Percentiles rank a stretch among this genome's conserved stretches.
These are phyloP conservation scores for Poecilobothrus nobilitatus DNA, from an alignment of 2,888 invertebrate species.

Conservation along the genomic window DNA sequence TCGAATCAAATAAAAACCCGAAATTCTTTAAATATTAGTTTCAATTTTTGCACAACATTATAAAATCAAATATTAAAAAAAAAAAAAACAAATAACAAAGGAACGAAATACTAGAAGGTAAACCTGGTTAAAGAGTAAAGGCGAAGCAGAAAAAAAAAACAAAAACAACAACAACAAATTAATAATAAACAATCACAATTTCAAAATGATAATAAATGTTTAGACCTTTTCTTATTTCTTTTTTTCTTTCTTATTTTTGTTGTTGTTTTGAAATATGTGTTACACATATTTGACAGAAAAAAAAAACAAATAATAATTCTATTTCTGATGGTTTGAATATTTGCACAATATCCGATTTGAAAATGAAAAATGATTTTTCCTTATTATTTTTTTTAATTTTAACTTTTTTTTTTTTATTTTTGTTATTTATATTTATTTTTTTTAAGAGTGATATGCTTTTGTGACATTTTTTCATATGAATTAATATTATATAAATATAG, in stretches of 20 bases:
- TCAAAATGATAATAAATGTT: neutral
- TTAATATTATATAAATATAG: too few species aligned
- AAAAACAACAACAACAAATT: neutral
- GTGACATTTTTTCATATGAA: neutral
- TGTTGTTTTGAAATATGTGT: too few species aligned
- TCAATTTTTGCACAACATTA: neutral
- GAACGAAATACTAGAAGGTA: too few species aligned
- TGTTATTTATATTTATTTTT: neutral
- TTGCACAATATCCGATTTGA: conserved; percentile 3
- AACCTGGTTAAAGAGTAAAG: too few species aligned
- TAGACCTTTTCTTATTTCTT: neutral
- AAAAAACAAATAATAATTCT: neutral
- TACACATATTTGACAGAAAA: neutral
- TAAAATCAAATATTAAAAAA: too few species aligned
- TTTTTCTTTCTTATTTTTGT: neutral
- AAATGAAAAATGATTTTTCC: conserved; percentile 1
- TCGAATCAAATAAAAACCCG: neutral
- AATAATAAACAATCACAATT: neutral
- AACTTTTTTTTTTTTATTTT: neutral
- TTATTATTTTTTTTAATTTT: neutral
- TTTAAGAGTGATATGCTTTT: neutral
- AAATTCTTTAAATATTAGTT: neutral
- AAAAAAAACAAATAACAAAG: too few species aligned
- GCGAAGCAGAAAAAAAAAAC: too few species aligned
- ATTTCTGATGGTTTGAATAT: conserved; percentile 1